These are phyloP conservation scores for Panzeria rudis DNA, from an alignment of 2,888 invertebrate genomes.

Conservation along the genomic window DNA sequence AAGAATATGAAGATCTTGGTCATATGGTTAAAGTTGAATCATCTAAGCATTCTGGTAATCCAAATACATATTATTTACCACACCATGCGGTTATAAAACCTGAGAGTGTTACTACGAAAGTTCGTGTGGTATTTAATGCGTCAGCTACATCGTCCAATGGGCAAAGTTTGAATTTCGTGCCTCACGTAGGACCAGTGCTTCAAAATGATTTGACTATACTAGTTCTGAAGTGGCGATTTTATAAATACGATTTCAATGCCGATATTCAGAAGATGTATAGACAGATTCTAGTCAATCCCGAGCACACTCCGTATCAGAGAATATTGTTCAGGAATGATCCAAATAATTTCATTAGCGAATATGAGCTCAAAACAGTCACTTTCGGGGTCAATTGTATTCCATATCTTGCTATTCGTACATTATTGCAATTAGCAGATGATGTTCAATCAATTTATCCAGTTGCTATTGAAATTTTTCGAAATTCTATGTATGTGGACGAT, in stretches of 20 bases:
- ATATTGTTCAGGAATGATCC: too few relatives aligned
- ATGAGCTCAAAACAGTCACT: too few relatives aligned
- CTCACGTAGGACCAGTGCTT: constrained; percentile 56
- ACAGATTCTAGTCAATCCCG: constrained; percentile 37
- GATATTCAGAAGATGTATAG: constrained; percentile 69
- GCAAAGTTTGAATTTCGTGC: constrained; percentile 63
- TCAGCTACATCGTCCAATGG: constrained; percentile 62
- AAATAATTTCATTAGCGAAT: too few relatives aligned
- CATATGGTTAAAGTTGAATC: constrained; percentile 4
- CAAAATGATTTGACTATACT: constrained; percentile 63
- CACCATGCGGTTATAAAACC: constrained; percentile 51
- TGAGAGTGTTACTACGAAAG: constrained; percentile 43
- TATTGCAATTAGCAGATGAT: too few relatives aligned
- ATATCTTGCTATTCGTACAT: too few relatives aligned
- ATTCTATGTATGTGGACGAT: constrained; percentile 69
- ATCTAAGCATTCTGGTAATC: neutral
- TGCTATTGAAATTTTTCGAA: constrained; percentile 50
- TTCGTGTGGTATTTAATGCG: constrained; percentile 65
- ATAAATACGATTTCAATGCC: constrained; percentile 54
- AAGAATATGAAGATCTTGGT: constrained; percentile 4
- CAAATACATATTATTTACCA: constrained; percentile 19
- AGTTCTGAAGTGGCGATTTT: constrained; percentile 58
- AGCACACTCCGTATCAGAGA: constrained; percentile 30
- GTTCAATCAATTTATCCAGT: constrained; percentile 54
- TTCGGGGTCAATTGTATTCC: too few relatives aligned